A percentile compares a stretch with the other conserved stretches of the same genome.
Conservation (phyloP, 2,888 invertebrate species). For the Conus canariensis region DNA sequence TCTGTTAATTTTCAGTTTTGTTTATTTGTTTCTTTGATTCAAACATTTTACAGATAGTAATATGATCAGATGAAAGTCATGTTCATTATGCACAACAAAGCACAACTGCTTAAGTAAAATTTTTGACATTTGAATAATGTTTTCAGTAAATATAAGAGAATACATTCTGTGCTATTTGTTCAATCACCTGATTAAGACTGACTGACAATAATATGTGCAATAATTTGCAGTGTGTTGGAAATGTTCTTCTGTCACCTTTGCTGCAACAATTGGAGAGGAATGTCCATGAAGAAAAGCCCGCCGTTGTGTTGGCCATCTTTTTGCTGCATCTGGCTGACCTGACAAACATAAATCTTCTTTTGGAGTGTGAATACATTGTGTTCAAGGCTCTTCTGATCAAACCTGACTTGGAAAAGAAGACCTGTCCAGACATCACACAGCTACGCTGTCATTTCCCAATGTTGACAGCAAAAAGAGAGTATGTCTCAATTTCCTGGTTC, state of each 20-base stretch:
- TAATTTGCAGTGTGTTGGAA: neutral
- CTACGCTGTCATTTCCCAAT: neutral
- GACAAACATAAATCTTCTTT: too few species aligned
- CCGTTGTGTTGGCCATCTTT: neutral
- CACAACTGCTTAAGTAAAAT: too few species aligned
- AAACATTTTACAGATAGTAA: too few species aligned
- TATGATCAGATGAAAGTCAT: too few species aligned
- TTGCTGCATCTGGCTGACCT: neutral
- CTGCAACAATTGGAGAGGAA: neutral
- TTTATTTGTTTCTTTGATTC: too few species aligned
- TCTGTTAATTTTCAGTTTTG: too few species aligned
- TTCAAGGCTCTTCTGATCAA: constrained; percentile 26
- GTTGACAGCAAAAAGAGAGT: neutral
- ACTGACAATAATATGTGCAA: neutral
- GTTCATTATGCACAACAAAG: too few species aligned
- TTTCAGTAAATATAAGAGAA: too few species aligned
- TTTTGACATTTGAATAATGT: too few species aligned
- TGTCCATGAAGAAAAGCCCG: neutral
- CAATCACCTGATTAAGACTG: too few species aligned
- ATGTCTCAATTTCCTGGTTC: neutral
- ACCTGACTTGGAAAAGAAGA: constrained; percentile 16
- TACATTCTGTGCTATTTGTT: too few species aligned
- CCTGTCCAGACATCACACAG: constrained; percentile 11
- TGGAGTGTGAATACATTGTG: neutral
- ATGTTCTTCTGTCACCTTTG: neutral